phyloP scores from a whole-genome alignment of 2,888 invertebrate genomes.

The Latrodectus hesperus region DNA sequence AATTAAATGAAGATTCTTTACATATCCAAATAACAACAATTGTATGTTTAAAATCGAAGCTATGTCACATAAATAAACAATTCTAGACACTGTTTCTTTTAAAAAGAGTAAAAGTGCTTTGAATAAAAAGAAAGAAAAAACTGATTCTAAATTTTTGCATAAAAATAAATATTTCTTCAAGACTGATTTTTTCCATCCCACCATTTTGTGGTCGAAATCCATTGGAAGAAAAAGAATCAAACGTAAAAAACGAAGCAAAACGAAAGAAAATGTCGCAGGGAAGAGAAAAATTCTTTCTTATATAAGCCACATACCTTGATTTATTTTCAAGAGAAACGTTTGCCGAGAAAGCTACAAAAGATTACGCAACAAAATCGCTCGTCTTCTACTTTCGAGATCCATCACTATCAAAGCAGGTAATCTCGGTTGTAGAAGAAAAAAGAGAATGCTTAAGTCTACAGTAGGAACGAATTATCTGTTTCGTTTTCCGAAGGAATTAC shows the following conservation, averaged over 20 bases:
- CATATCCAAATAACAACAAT: no score
- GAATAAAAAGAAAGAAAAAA: neutral
- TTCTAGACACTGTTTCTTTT: no score
- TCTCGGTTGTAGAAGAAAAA: neutral
- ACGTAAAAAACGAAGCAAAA: neutral
- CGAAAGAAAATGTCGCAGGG: neutral
- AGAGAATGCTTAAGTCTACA: neutral
- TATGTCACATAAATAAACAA: no score
- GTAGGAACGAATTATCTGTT: conserved; percentile 9
- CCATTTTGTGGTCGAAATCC: conserved; percentile 1
- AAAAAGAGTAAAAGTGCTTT: neutral
- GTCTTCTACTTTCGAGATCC: neutral
- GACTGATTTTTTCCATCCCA: neutral
- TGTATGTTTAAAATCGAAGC: no score
- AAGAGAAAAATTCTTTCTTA: neutral
- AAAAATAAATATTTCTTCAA: conserved; percentile 5
- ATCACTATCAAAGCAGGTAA: conserved; percentile 1
- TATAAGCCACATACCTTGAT: conserved; percentile 5
- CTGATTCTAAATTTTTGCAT: neutral
- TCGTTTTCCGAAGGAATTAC: neutral
- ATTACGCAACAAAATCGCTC: neutral
- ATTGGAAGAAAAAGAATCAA: neutral
- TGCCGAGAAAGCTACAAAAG: conserved; percentile 5
- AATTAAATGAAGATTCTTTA: no score
- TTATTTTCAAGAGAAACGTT: neutral